Conservation (phyloP, 1,140 invertebrate genomes). For the Trichoplusia ni region DNA sequence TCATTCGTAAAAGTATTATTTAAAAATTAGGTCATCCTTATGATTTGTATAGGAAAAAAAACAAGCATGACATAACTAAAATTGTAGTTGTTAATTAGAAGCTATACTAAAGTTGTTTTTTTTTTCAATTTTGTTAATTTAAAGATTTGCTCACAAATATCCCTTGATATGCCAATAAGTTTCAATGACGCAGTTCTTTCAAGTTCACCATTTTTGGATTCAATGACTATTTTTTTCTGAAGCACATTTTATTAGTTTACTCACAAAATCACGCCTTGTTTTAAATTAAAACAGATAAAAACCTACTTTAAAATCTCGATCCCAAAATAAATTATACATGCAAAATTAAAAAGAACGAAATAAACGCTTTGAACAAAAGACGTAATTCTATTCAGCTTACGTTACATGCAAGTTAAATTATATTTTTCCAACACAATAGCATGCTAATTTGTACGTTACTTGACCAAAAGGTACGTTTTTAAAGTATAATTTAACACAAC, state of each 20-base stretch:
- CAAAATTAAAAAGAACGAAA: constrained; percentile 12
- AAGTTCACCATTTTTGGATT: not conserved
- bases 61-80: too few species aligned
- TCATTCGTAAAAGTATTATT: too few species aligned
- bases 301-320: not conserved
- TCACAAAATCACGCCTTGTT: not conserved
- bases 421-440: constrained; percentile 17
- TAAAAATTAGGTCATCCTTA: too few species aligned
- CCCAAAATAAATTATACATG: constrained; percentile 1
- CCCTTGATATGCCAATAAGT: too few species aligned
- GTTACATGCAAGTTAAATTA: constrained; percentile 4
- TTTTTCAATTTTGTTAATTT: too few species aligned
- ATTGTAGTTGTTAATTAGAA: too few species aligned
- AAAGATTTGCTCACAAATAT: too few species aligned
- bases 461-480: constrained; percentile 1
- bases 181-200: not conserved
- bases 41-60: too few species aligned
- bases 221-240: not conserved
- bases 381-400: not conserved
- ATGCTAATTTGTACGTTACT: constrained; percentile 19
- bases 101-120: too few species aligned
- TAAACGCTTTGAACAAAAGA: not conserved
- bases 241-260: not conserved
- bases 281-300: not conserved
- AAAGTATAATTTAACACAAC: constrained; percentile 31